Percentiles rank a stretch among this genome's conserved stretches.
Evolutionary conservation across 2,113 vertebrate species (phyloP).

Genomic region (Genyomyrus donnyi): DNA sequence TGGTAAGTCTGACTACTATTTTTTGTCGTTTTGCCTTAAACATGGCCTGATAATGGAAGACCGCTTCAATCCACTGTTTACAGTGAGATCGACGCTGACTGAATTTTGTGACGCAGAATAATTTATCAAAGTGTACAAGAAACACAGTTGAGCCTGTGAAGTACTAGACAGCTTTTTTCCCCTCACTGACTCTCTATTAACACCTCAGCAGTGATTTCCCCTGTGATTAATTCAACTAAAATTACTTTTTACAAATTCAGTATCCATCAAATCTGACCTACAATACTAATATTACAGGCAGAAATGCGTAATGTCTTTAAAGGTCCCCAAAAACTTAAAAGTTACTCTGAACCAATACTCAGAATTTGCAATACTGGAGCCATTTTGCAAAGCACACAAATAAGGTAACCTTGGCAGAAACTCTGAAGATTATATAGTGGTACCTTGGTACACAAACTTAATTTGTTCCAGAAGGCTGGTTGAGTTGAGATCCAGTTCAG

Average conservation of each 20-base stretch:
- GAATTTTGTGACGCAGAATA: not conserved
- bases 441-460: too few species aligned
- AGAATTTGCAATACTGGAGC: conserved; percentile 15
- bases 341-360: not conserved
- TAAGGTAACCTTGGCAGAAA: conserved; percentile 36
- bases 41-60: not conserved
- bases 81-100: not conserved
- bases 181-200: not conserved
- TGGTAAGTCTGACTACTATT: not conserved
- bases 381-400: conserved; percentile 35
- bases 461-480: too few species aligned
- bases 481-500: too few species aligned
- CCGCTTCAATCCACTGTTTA: not conserved
- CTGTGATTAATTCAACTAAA: not conserved
- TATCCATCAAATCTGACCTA: not conserved
- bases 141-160: not conserved
- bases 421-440: conserved; percentile 21
- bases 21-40: not conserved
- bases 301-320: not conserved
- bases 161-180: not conserved
- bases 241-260: not conserved
- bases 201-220: not conserved
- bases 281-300: not conserved
- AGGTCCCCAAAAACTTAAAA: not conserved
- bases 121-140: not conserved